Percentiles rank a stretch among this genome's conserved stretches.
These are phyloP conservation scores for Conus canariensis DNA, from an alignment of 2,888 invertebrate genomes.

Conservation along the genomic window DNA sequence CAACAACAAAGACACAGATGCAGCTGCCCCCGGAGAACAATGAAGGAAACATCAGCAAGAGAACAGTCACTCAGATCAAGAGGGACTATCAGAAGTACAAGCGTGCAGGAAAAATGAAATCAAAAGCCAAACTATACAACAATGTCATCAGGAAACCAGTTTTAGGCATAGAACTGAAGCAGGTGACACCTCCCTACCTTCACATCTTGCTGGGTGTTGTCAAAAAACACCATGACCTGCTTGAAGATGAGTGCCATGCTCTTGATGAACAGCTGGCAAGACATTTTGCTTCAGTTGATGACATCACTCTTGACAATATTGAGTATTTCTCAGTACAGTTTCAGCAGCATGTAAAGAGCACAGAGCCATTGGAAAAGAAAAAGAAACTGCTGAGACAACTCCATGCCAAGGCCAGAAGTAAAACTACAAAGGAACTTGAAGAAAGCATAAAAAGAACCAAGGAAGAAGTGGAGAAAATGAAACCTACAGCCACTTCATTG, in stretches of 20 bases:
- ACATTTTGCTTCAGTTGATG: neutral
- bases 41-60: neutral
- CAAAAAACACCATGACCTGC: constrained; percentile 11
- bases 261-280: neutral
- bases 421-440: neutral
- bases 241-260: neutral
- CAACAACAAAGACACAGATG: neutral
- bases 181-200: constrained; percentile 4
- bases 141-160: neutral
- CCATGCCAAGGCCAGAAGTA: neutral
- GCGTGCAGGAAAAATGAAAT: neutral
- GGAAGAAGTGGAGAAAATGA: neutral
- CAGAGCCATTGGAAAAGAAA: neutral
- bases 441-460: neutral
- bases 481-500: neutral
- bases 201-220: constrained; percentile 18
- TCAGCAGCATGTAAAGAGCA: neutral
- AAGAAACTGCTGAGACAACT: neutral
- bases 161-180: neutral
- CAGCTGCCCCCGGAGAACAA: neutral
- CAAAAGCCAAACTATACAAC: neutral
- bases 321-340: neutral
- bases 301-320: too few species aligned
- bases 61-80: neutral
- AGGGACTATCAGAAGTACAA: neutral